Percentiles rank a stretch among this genome's conserved stretches.
Evolutionary conservation across 2,888 invertebrate species (phyloP).

Genomic region (Hyposoter didymator): DNA sequence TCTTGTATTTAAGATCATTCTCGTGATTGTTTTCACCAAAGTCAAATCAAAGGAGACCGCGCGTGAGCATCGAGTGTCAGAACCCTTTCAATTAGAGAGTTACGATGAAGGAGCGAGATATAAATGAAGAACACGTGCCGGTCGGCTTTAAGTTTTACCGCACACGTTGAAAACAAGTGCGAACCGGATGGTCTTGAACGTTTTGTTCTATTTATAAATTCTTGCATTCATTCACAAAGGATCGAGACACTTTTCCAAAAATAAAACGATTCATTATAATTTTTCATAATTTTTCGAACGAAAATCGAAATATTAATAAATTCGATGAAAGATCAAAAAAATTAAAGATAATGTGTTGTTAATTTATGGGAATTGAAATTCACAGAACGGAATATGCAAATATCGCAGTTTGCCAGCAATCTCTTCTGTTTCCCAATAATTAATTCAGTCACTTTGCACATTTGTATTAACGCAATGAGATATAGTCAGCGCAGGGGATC

Average conservation of each 20-base stretch:
- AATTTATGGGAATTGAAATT: too few species aligned
- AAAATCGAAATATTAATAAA: too few species aligned
- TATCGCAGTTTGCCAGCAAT: background rate
- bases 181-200: slow-evolving; percentile 42
- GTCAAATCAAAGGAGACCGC: slow-evolving; percentile 40
- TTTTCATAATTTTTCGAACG: background rate
- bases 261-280: background rate
- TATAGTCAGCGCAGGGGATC: background rate
- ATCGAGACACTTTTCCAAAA: background rate
- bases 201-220: slow-evolving; percentile 53
- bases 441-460: background rate
- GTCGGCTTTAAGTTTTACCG: slow-evolving; percentile 41
- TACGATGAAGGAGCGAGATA: slow-evolving; percentile 4
- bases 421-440: background rate
- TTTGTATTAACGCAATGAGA: background rate
- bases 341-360: too few species aligned
- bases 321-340: too few species aligned
- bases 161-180: slow-evolving; percentile 26
- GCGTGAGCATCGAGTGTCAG: background rate
- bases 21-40: slow-evolving; percentile 16
- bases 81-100: slow-evolving; percentile 46
- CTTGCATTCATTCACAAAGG: background rate
- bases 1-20: slow-evolving; percentile 1
- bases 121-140: slow-evolving; percentile 60
- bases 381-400: too few species aligned